These are phyloP conservation scores for Lepidurus packardi DNA, from an alignment of 1,140 invertebrate species.

Conservation along the genomic window DNA sequence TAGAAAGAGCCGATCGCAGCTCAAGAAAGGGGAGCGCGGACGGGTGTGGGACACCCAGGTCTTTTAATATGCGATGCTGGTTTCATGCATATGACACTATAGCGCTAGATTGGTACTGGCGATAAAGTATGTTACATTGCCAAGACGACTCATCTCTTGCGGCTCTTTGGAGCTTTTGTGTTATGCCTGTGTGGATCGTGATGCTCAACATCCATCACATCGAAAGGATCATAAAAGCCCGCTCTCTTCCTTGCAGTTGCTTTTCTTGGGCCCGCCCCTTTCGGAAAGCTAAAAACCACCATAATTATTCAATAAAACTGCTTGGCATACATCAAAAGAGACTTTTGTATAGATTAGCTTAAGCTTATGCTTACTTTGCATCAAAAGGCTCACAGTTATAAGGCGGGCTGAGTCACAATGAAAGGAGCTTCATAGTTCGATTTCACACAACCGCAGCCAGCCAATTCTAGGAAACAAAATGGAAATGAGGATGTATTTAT, in stretches of 20 bases:
- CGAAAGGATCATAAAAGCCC: constrained; percentile 12
- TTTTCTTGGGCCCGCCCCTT: constrained; percentile 1
- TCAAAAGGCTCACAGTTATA: background rate
- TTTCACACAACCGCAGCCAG: background rate
- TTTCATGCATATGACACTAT: constrained; percentile 22
- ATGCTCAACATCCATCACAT: constrained; percentile 9
- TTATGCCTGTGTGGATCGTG: background rate
- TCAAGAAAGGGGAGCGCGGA: constrained; percentile 7
- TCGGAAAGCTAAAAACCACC: background rate
- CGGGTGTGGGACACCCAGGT: constrained; percentile 7
- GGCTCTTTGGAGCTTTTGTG: constrained; percentile 4
- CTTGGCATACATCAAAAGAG: constrained; percentile 15
- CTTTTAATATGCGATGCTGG: background rate
- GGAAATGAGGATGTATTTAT: background rate
- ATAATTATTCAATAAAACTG: constrained; percentile 19
- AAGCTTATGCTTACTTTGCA: background rate
- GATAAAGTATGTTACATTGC: constrained; percentile 17
- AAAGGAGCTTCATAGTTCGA: background rate
- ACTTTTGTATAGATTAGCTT: background rate
- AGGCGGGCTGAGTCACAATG: constrained; percentile 17
- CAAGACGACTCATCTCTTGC: background rate
- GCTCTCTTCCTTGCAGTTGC: constrained; percentile 9
- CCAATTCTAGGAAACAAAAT: background rate
- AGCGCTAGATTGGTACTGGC: constrained; percentile 1
- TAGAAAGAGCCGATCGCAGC: background rate